These are phyloP conservation scores for Malachius bipustulatus DNA, from an alignment of 2,888 invertebrate genomes.

Conservation along the genomic window DNA sequence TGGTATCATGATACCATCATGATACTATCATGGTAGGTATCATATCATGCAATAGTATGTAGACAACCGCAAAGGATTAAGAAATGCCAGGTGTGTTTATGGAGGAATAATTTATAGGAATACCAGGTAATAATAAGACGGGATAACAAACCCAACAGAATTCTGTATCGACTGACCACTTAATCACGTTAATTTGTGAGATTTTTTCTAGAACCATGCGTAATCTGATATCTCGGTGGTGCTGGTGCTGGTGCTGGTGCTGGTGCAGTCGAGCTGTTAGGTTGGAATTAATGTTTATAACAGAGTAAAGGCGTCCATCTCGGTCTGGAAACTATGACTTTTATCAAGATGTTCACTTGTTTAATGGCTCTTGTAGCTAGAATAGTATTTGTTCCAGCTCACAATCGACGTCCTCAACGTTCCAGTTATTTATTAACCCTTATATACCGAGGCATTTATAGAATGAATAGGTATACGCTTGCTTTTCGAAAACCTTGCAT, in stretches of 20 bases:
- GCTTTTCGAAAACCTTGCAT: no score
- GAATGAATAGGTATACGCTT: no score
- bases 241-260: conserved; percentile 13
- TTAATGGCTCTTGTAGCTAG: conserved; percentile 37
- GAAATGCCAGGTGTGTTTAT: no score
- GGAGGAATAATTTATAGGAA: no score
- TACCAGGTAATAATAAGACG: no score
- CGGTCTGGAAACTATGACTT: conserved; percentile 32
- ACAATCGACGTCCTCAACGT: no score
- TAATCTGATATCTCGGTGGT: conserved; percentile 34
- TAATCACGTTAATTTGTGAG: conserved; percentile 32
- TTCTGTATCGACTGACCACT: conserved; percentile 30
- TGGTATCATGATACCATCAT: no score
- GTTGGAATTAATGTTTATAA: conserved; percentile 40
- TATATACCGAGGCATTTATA: no score
- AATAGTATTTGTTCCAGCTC: conserved; percentile 32
- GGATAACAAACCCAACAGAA: conserved; percentile 27
- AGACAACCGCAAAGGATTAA: no score
- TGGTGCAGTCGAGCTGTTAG: conserved; percentile 33
- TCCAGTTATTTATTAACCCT: no score
- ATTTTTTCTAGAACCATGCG: conserved; percentile 34
- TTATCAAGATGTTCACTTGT: conserved; percentile 41
- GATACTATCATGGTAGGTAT: no score
- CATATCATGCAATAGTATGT: no score
- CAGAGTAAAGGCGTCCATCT: conserved; percentile 35